phyloP scores from a whole-genome alignment of 2,888 invertebrate species.

The Drosophila mettleri region DNA sequence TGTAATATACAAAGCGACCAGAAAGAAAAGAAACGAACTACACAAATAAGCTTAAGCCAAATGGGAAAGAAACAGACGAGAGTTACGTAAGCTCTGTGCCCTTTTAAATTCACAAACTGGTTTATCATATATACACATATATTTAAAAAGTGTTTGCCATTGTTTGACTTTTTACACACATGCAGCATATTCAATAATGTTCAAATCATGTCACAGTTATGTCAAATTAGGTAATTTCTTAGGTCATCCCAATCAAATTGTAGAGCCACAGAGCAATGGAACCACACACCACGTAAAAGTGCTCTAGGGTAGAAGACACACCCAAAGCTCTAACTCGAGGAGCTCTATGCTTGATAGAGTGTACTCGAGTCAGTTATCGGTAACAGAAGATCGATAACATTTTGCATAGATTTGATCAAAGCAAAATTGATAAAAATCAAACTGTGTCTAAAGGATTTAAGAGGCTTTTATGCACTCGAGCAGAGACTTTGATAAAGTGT shows the following conservation, averaged over 20 bases:
- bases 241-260: not conserved
- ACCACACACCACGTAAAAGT: not conserved
- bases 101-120: slow-evolving; percentile 25
- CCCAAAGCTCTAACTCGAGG: no score
- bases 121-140: not conserved
- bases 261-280: no score
- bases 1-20: slow-evolving; percentile 2
- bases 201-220: slow-evolving; percentile 15
- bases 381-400: no score
- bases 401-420: no score
- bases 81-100: slow-evolving; percentile 18
- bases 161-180: not conserved
- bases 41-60: slow-evolving; percentile 7
- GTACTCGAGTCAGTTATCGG: not conserved
- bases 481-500: no score
- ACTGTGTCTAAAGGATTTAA: no score
- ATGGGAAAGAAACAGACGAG: slow-evolving; percentile 7
- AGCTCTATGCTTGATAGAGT: not conserved
- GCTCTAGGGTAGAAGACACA: no score
- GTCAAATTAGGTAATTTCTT: slow-evolving; percentile 2
- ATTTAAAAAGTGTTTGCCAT: slow-evolving; percentile 10
- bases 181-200: slow-evolving; percentile 18
- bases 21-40: not conserved
- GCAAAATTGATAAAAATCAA: no score
- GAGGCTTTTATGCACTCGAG: no score